A percentile compares a stretch with the other conserved stretches of the same genome.
These are phyloP conservation scores for Phalera bucephala DNA, from an alignment of 2,888 invertebrate species.

Conservation along the genomic window DNA sequence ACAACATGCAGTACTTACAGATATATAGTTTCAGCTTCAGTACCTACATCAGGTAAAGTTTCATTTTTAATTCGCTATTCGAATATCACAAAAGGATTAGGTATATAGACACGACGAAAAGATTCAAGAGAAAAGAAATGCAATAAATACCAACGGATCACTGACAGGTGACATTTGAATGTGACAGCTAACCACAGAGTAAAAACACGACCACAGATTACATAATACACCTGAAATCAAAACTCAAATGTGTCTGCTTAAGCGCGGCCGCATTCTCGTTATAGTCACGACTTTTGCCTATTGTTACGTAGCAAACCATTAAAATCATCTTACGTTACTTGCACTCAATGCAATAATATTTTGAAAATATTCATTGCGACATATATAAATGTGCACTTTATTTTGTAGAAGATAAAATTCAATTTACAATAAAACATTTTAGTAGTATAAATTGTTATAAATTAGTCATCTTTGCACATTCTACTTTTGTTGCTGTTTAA, in stretches of 20 bases:
- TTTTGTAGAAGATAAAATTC: neutral
- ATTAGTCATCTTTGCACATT: no score
- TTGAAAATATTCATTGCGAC: neutral
- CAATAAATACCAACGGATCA: neutral
- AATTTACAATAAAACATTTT: neutral
- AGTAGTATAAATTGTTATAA: neutral
- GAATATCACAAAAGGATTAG: no score
- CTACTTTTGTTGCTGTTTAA: constrained; percentile 10
- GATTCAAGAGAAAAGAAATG: no score
- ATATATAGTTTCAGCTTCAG: no score
- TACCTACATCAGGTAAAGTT: no score
- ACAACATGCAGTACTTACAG: no score
- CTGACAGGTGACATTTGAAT: constrained; percentile 1
- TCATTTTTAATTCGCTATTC: no score
- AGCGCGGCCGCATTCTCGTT: neutral
- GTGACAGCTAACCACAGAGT: constrained; percentile 2
- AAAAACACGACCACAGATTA: neutral
- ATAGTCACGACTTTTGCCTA: constrained; percentile 2
- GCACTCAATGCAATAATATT: neutral
- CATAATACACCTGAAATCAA: neutral
- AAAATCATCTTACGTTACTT: constrained; percentile 15
- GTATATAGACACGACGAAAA: no score
- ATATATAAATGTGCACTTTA: neutral
- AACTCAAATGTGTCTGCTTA: constrained; percentile 2
- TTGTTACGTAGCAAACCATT: constrained; percentile 14